Percentiles rank a stretch among this genome's conserved stretches.
Conservation (phyloP, 1,140 invertebrate species). For the Pseudomyrmex dendroicus region DNA sequence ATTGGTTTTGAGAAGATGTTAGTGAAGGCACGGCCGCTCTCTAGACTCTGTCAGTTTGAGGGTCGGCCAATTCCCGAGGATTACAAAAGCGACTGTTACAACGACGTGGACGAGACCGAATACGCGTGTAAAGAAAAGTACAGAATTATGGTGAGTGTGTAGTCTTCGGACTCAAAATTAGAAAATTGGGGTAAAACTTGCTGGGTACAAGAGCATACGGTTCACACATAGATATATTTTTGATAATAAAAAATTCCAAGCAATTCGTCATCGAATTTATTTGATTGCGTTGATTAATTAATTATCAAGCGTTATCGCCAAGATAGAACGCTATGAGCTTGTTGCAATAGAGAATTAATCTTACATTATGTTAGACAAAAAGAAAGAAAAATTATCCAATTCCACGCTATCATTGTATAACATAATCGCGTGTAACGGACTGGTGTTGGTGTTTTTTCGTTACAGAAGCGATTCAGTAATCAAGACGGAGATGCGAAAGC, state of each 20-base stretch:
- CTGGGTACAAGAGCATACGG: background rate
- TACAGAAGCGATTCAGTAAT: constrained; percentile 82
- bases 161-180: background rate
- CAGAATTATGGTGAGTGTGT: constrained; percentile 90
- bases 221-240: background rate
- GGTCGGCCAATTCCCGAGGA: constrained; percentile 89
- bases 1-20: constrained; percentile 89
- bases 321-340: constrained; percentile 8
- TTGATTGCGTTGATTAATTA: constrained; percentile 6
- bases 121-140: constrained; percentile 94
- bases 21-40: constrained; percentile 88
- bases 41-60: constrained; percentile 91
- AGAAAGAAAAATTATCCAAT: constrained; percentile 1
- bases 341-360: too few relatives aligned
- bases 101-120: constrained; percentile 92
- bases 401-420: constrained; percentile 41
- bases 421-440: constrained; percentile 63
- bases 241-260: too few relatives aligned
- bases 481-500: constrained; percentile 71
- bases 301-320: background rate
- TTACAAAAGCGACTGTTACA: constrained; percentile 93
- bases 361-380: background rate
- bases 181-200: constrained; percentile 33
- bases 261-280: background rate
- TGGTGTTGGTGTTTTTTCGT: constrained; percentile 78